phyloP scores from a whole-genome alignment of 2,113 vertebrate genomes.

The Climacteris rufus region DNA sequence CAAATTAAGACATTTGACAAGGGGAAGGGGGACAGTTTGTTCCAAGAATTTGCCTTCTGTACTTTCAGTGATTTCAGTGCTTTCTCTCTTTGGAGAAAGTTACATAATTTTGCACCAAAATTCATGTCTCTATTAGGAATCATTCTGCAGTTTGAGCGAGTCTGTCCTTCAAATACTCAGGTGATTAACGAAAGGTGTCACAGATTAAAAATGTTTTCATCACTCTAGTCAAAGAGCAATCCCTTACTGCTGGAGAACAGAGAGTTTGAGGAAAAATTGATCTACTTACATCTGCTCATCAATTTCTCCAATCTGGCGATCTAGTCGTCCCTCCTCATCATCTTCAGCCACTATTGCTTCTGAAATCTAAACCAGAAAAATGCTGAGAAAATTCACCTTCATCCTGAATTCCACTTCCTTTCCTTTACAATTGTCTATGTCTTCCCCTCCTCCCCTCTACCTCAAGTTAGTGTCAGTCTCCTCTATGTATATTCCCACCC shows the following conservation, averaged over 20 bases:
- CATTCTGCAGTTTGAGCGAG: background rate
- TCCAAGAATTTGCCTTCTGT: background rate
- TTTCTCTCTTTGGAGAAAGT: background rate
- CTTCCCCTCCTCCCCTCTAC: background rate
- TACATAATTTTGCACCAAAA: background rate
- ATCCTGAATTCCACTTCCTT: background rate
- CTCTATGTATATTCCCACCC: background rate
- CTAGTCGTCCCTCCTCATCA: slow-evolving; percentile 92
- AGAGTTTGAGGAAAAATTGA: slow-evolving; percentile 45
- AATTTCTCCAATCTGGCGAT: slow-evolving; percentile 95
- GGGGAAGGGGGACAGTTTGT: background rate
- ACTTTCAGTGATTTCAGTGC: background rate
- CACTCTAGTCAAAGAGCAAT: background rate
- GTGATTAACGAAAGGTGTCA: background rate
- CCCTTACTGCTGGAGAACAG: background rate
- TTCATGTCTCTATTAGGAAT: background rate
- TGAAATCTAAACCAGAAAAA: slow-evolving; percentile 77
- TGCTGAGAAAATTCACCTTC: background rate
- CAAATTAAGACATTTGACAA: background rate
- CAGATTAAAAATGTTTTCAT: background rate
- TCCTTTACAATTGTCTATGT: slow-evolving; percentile 40
- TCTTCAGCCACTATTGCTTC: slow-evolving; percentile 97
- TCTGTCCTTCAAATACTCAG: background rate
- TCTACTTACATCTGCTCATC: slow-evolving; percentile 90
- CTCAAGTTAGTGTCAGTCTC: background rate